Evolutionary conservation across 1,140 invertebrate genomes (phyloP), one percentile per base, ranked within the genome.

Genomic region (Gerris buenoi): DNA sequence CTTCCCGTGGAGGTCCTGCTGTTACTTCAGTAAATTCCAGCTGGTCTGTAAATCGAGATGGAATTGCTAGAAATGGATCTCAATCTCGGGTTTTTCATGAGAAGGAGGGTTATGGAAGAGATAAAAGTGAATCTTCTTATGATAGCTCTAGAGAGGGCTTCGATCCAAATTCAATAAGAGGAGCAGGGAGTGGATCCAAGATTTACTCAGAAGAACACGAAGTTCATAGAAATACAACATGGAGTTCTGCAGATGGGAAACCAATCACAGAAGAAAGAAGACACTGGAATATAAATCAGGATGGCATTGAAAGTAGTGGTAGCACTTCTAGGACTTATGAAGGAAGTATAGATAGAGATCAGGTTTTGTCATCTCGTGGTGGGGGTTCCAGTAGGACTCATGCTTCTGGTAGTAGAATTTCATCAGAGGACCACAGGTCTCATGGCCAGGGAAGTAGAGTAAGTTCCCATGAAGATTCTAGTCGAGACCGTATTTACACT

Each of bases 221-320:
- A 15, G 14, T 5, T 33, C 26, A 29, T 18, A 56, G 62, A 0
- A 73, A 73, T 65, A 72, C 72, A 25, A 70, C 71, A 5, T 74
- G 72, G 71, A 71, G 68, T 64, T 66, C 67, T 13, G 64, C 64
- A 65, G 67, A 65, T 25, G 70, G 68, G 1, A n/a, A 14, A 10
- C 69, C 68, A 2, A 69, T 64, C 25, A 72, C 71, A 25, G 67
- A 65, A 27, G 65, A 68, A 18, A 13, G 23, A 10, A 25, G 27
- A 1, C 23, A 64, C 1, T 73, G 71, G 71, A 65, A 65, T 1
- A 69, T 68, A 3, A 69, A 73, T 29, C 65, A 73, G 46, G 65
- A 73, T 63, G 72, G 72, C 18, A 14, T 64, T 5, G 57, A 72
- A 2, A 62, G 68, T 0, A 71, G 69, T 64, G 72, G 72, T 1